Evolutionary conservation across 2,888 invertebrate species (phyloP).

Genomic region (Thysanoteuthis rhombus): DNA sequence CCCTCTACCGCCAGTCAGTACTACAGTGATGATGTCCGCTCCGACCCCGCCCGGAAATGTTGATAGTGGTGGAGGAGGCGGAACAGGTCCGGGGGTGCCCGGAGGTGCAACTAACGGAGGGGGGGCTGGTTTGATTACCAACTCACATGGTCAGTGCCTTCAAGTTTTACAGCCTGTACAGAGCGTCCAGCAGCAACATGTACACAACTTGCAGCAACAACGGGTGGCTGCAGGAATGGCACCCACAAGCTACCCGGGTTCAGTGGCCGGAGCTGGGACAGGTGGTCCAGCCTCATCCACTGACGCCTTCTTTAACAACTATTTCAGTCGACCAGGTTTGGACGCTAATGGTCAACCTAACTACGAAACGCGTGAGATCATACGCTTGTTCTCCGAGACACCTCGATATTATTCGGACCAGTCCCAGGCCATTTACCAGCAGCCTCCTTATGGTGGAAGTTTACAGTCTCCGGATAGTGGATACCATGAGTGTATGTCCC

Average conservation of each 20-base stretch:
- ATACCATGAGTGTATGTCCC: slow-evolving; percentile 30
- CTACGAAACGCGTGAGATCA: slow-evolving; percentile 12
- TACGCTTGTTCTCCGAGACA: background rate
- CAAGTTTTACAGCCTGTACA: slow-evolving; percentile 23
- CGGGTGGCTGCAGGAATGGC: background rate
- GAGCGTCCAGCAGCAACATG: background rate
- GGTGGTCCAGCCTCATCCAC: background rate
- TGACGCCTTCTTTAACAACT: background rate
- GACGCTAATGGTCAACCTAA: background rate
- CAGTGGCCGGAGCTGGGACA: background rate
- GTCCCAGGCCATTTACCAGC: background rate
- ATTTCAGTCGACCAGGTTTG: background rate
- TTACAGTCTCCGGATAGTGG: slow-evolving; percentile 27
- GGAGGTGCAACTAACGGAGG: background rate
- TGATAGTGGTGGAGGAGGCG: slow-evolving; percentile 12
- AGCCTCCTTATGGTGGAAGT: background rate
- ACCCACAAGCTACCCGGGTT: background rate
- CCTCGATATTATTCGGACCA: slow-evolving; percentile 15
- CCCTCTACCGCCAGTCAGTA: slow-evolving; percentile 13
- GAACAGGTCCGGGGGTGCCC: background rate
- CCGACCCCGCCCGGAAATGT: background rate
- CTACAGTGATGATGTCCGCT: background rate
- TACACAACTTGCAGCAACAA: background rate
- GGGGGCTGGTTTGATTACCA: slow-evolving; percentile 2
- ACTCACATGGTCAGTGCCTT: slow-evolving; percentile 25